Conservation (phyloP, 1,140 invertebrate species). For the Drosophila ogumai region DNA sequence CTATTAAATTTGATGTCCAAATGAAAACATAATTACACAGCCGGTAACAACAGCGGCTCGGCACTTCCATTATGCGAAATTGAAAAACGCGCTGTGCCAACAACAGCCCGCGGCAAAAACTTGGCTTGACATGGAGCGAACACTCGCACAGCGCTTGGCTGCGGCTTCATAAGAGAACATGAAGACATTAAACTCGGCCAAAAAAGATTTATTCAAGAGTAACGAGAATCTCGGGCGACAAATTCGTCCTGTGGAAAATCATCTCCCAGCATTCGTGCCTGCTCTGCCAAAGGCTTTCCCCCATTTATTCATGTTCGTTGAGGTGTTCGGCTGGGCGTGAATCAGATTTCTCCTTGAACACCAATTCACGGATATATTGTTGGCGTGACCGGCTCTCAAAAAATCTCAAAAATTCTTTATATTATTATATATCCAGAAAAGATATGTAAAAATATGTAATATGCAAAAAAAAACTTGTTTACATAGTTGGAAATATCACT, state of each 20-base stretch:
- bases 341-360: constrained; percentile 1
- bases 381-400: not conserved
- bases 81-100: constrained; percentile 49
- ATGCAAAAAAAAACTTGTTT: too few relatives aligned
- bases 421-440: not conserved
- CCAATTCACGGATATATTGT: not conserved
- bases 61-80: constrained; percentile 67
- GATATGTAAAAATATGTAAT: too few relatives aligned
- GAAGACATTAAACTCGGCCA: constrained; percentile 59
- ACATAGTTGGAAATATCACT: too few relatives aligned
- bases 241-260: constrained; percentile 6
- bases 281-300: not conserved
- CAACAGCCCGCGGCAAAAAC: constrained; percentile 46
- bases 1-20: constrained; percentile 64
- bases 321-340: not conserved
- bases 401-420: not conserved
- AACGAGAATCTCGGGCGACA: not conserved
- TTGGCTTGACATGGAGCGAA: constrained; percentile 15
- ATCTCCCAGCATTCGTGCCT: not conserved
- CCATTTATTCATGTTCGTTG: not conserved
- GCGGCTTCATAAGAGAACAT: constrained; percentile 56
- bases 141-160: not conserved
- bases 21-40: constrained; percentile 76
- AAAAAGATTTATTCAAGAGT: constrained; percentile 10
- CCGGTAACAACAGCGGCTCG: constrained; percentile 22